Conservation (phyloP, 2,797 vertebrate genomes). For the Yasuhikotakia modesta region DNA sequence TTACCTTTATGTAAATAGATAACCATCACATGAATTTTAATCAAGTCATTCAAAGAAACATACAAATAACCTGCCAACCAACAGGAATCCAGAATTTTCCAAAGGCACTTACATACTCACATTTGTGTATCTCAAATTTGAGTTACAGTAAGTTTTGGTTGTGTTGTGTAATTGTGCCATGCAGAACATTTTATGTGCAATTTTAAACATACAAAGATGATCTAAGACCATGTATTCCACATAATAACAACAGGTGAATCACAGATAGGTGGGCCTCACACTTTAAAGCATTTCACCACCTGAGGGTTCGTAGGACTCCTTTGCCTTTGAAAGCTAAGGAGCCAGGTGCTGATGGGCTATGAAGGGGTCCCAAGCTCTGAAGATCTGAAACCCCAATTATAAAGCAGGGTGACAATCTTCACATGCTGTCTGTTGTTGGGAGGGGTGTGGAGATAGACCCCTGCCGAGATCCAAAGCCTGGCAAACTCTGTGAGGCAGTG, state of each 20-base stretch:
- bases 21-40: neutral
- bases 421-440: slow-evolving; percentile 20
- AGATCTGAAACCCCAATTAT: slow-evolving; percentile 60
- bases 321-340: slow-evolving; percentile 54
- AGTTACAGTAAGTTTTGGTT: no score
- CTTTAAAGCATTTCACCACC: slow-evolving; percentile 43
- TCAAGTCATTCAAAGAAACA: neutral
- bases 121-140: no score
- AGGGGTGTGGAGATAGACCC: slow-evolving; percentile 48
- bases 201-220: neutral
- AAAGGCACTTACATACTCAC: no score
- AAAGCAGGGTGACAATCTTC: slow-evolving; percentile 52
- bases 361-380: slow-evolving; percentile 48
- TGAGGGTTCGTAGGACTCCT: slow-evolving; percentile 21
- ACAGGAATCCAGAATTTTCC: neutral
- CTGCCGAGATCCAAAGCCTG: slow-evolving; percentile 60
- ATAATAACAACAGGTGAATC: slow-evolving; percentile 38
- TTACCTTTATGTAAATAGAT: slow-evolving; percentile 73
- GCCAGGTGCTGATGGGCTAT: slow-evolving; percentile 47
- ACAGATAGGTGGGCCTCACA: slow-evolving; percentile 31
- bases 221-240: neutral
- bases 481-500: slow-evolving; percentile 57
- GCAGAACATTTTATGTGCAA: neutral
- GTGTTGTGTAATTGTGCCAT: neutral
- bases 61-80: no score